Evolutionary conservation across 2,797 vertebrate species (phyloP).

Genomic region (Eremophila alpestris): DNA sequence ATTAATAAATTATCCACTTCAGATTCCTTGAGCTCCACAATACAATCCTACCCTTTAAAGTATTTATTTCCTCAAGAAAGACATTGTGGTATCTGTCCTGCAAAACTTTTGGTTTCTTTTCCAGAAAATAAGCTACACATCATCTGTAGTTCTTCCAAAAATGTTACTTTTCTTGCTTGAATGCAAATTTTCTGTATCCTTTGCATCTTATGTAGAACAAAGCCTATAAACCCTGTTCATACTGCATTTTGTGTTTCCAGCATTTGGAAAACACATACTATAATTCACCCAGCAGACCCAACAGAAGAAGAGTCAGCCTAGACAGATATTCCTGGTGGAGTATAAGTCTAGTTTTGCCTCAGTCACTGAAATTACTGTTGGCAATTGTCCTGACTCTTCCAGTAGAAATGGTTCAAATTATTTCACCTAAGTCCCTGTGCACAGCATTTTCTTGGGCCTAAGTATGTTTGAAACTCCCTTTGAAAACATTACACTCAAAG

Average conservation of each 20-base stretch:
- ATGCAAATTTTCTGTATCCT: neutral
- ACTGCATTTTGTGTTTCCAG: neutral
- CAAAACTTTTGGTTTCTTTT: neutral
- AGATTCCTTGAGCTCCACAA: neutral
- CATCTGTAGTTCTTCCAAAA: neutral
- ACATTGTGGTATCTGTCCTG: neutral
- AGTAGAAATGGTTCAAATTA: neutral
- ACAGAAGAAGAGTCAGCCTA: neutral
- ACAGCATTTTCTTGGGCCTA: neutral
- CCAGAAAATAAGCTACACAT: neutral
- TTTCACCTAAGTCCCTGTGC: neutral
- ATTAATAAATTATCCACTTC: neutral
- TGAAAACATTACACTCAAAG: neutral
- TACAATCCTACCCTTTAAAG: neutral
- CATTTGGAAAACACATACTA: neutral
- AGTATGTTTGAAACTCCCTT: neutral
- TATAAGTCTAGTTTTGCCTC: neutral
- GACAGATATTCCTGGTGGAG: neutral
- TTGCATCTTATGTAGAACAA: neutral
- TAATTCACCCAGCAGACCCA: neutral
- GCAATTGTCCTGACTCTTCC: neutral
- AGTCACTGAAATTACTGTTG: neutral
- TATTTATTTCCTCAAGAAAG: neutral
- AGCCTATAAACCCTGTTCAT: neutral
- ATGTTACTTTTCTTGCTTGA: neutral